These are phyloP conservation scores for Zeugodacus cucurbitae DNA, from an alignment of 1,140 invertebrate species.

Conservation along the genomic window DNA sequence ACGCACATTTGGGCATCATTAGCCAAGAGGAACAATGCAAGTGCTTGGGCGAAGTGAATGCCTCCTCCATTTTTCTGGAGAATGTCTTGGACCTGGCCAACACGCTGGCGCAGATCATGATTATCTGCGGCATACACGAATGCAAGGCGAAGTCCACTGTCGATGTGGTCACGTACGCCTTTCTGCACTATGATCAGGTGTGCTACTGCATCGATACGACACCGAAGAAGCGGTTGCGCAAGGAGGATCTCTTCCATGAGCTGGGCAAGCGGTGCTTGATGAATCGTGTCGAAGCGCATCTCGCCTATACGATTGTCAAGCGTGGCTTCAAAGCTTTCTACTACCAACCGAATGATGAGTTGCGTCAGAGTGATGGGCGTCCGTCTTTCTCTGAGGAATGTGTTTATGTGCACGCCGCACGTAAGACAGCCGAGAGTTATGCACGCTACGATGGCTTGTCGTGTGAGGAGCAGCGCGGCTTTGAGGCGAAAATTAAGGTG, in stretches of 20 bases:
- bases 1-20: conserved; percentile 55
- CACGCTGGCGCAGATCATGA: conserved; percentile 59
- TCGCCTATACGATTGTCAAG: conserved; percentile 61
- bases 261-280: conserved; percentile 61
- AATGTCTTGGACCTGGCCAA: conserved; percentile 60
- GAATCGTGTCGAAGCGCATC: conserved; percentile 61
- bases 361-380: conserved; percentile 48
- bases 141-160: conserved; percentile 62
- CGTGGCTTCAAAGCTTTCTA: conserved; percentile 62
- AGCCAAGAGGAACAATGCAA: conserved; percentile 60
- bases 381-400: conserved; percentile 61
- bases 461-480: conserved; percentile 55
- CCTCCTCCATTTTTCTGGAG: conserved; percentile 61
- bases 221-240: conserved; percentile 58
- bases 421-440: conserved; percentile 57
- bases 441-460: conserved; percentile 59
- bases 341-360: conserved; percentile 50
- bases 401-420: conserved; percentile 60
- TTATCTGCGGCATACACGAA: conserved; percentile 61
- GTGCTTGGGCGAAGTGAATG: conserved; percentile 58
- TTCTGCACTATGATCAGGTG: conserved; percentile 62
- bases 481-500: conserved; percentile 61
- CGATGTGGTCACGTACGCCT: conserved; percentile 59
- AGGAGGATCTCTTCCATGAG: conserved; percentile 62
- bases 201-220: conserved; percentile 60